Conservation (phyloP, 2,797 vertebrate species). For the Microctenopoma steveboyesi region DNA sequence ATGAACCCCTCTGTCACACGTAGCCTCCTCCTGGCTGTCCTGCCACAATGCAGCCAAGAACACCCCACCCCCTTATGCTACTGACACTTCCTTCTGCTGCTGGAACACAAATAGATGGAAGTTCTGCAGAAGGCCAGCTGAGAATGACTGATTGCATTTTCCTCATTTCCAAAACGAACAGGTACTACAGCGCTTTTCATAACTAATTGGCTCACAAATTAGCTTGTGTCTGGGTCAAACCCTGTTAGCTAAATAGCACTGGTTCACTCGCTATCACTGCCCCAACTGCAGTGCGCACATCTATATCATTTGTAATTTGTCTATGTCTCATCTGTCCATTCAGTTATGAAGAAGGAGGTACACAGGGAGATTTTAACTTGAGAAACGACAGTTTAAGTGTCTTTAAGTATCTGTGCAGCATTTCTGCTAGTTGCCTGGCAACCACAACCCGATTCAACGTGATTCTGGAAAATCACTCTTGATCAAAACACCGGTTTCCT, state of each 20-base stretch:
- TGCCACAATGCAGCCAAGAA: conserved; percentile 43
- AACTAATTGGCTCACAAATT: too few relatives aligned
- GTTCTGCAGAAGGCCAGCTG: conserved; percentile 1
- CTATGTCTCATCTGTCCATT: too few relatives aligned
- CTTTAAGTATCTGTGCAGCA: neutral
- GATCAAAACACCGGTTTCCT: too few relatives aligned
- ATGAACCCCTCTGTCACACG: conserved; percentile 66
- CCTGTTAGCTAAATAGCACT: neutral
- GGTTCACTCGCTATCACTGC: neutral
- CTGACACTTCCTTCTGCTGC: conserved; percentile 48
- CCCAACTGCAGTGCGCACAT: neutral
- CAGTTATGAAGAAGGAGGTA: too few relatives aligned
- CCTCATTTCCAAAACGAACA: neutral
- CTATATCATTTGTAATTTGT: too few relatives aligned
- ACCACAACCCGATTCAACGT: neutral
- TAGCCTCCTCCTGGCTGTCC: conserved; percentile 39
- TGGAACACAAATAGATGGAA: conserved; percentile 30
- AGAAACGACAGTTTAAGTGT: neutral
- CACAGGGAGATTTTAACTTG: neutral
- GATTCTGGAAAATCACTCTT: too few relatives aligned
- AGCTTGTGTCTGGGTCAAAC: neutral
- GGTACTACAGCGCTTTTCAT: neutral
- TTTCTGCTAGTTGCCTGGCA: neutral
- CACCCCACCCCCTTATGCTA: conserved; percentile 33
- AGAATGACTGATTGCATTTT: neutral